Conservation (phyloP, 2,797 vertebrate species). For the Siniperca undulata region DNA sequence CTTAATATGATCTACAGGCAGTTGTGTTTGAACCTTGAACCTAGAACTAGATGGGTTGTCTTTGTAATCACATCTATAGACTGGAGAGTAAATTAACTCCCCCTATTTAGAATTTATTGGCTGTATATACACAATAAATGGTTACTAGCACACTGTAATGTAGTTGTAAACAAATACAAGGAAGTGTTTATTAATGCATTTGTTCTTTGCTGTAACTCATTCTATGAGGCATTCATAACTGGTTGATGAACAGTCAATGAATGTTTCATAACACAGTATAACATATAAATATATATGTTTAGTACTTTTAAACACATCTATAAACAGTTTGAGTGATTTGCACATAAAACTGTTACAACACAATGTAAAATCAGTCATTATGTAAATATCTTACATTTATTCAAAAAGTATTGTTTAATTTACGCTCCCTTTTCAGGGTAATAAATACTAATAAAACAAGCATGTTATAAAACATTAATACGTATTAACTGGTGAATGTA, state of each 20-base stretch:
- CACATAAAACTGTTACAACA: not conserved
- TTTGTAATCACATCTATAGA: conserved; percentile 35
- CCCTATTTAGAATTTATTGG: conserved; percentile 10
- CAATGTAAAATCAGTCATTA: not conserved
- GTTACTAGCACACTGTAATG: conserved; percentile 22
- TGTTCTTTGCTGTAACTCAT: not conserved
- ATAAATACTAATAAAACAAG: not conserved
- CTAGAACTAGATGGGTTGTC: conserved; percentile 41
- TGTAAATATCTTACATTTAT: not conserved
- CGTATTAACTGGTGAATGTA: not conserved
- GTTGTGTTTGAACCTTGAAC: conserved; percentile 32
- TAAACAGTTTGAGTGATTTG: not conserved
- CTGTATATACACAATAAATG: conserved; percentile 15
- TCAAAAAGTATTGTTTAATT: not conserved
- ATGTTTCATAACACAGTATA: not conserved
- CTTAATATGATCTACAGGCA: conserved; percentile 42
- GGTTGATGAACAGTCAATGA: not conserved
- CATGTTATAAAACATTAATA: not conserved
- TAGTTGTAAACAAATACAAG: conserved; percentile 21
- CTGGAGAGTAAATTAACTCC: conserved; percentile 3
- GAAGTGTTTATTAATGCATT: conserved; percentile 13
- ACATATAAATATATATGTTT: not conserved
- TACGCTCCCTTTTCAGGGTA: not conserved
- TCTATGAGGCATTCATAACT: not conserved
- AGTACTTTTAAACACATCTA: not conserved